Conservation (phyloP, 2,888 invertebrate species). For the Drosophila rubida region DNA sequence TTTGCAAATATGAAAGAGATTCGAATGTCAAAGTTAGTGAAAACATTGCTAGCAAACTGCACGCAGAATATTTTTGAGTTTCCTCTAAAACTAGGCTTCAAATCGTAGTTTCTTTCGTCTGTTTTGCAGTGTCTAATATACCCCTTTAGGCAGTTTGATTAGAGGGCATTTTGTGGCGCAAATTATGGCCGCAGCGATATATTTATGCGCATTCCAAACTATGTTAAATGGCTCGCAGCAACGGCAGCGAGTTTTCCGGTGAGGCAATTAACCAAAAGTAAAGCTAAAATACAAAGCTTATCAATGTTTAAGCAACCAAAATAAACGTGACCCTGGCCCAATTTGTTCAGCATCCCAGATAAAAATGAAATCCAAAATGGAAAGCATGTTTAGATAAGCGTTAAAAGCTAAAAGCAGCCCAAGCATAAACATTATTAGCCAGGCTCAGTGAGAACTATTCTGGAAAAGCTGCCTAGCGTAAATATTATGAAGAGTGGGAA, state of each 20-base stretch:
- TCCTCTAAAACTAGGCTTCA: no score
- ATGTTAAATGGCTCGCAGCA: conserved; percentile 16
- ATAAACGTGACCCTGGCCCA: conserved; percentile 13
- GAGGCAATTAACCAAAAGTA: conserved; percentile 20
- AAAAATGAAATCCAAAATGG: not conserved
- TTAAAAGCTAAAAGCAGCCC: not conserved
- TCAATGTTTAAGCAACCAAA: conserved; percentile 46
- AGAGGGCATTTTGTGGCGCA: conserved; percentile 16
- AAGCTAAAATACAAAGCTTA: conserved; percentile 16
- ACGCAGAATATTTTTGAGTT: no score
- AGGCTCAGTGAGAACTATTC: conserved; percentile 9
- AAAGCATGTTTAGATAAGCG: conserved; percentile 9
- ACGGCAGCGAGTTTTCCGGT: not conserved
- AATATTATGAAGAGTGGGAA: not conserved
- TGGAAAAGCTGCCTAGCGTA: not conserved
- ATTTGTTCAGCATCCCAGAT: not conserved
- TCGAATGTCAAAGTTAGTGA: no score
- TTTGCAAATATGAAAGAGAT: no score
- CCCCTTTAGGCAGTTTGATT: not conserved
- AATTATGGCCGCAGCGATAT: conserved; percentile 29
- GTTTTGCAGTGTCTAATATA: not conserved
- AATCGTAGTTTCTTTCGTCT: not conserved
- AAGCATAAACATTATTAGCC: conserved; percentile 14
- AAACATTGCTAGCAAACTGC: no score
- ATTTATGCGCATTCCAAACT: conserved; percentile 39